These are phyloP conservation scores for Furnarius figulus DNA, from an alignment of 2,113 vertebrate species.

Conservation along the genomic window DNA sequence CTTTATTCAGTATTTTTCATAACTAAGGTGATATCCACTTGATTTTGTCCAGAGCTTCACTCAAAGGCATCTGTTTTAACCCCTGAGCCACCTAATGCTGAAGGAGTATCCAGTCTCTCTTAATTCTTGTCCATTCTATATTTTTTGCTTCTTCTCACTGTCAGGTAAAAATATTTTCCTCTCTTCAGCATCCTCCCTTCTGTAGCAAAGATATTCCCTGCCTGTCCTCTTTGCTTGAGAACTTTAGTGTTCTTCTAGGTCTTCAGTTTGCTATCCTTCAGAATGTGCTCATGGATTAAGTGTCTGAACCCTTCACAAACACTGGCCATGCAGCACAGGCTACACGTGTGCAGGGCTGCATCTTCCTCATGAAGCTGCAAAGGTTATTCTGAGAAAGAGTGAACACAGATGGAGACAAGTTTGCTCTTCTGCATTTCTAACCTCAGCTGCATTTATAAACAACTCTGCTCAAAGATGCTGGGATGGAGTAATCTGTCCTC, in stretches of 20 bases:
- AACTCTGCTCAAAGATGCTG: neutral
- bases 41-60: neutral
- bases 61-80: neutral
- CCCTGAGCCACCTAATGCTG: neutral
- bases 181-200: neutral
- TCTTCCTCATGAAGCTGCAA: neutral
- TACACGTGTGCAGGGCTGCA: rapidly evolving
- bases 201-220: neutral
- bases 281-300: neutral
- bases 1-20: neutral
- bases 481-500: neutral
- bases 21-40: neutral
- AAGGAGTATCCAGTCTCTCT: neutral
- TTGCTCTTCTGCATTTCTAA: neutral
- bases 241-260: neutral
- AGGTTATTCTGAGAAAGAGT: neutral
- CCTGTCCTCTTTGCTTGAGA: neutral
- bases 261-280: neutral
- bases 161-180: neutral
- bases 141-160: neutral
- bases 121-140: neutral
- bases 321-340: neutral
- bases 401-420: neutral
- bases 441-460: neutral
- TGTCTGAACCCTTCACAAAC: neutral